These are phyloP conservation scores for Darevskia nairensis DNA, from an alignment of 2,797 vertebrate species.

Conservation along the genomic window DNA sequence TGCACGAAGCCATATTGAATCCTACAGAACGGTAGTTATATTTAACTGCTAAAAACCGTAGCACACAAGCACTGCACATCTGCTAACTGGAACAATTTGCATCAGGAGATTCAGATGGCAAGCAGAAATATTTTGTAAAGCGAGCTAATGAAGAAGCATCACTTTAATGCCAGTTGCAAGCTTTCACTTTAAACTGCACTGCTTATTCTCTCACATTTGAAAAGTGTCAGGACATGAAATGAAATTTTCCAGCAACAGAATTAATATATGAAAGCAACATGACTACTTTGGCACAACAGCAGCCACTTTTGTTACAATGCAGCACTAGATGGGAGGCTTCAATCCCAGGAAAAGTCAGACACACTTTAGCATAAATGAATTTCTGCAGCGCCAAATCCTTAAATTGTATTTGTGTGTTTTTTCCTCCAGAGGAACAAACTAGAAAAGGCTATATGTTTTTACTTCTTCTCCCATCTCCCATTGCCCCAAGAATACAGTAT, in stretches of 20 bases:
- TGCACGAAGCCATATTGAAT: background rate
- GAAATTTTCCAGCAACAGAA: background rate
- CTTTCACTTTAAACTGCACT: background rate
- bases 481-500: background rate
- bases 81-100: conserved; percentile 58
- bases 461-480: background rate
- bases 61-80: conserved; percentile 49
- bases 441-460: background rate
- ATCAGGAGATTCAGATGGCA: conserved; percentile 67
- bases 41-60: conserved; percentile 59
- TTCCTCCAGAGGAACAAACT: background rate
- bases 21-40: background rate
- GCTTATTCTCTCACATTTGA: background rate
- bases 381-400: background rate
- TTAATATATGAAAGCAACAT: background rate
- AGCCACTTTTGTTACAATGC: background rate
- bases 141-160: background rate
- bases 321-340: background rate
- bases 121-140: conserved; percentile 29
- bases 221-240: background rate
- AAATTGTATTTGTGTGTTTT: background rate
- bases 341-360: background rate
- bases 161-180: background rate
- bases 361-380: background rate
- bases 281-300: background rate